Evolutionary conservation across 2,113 vertebrate genomes (phyloP).

Genomic region (Polypterus senegalus): DNA sequence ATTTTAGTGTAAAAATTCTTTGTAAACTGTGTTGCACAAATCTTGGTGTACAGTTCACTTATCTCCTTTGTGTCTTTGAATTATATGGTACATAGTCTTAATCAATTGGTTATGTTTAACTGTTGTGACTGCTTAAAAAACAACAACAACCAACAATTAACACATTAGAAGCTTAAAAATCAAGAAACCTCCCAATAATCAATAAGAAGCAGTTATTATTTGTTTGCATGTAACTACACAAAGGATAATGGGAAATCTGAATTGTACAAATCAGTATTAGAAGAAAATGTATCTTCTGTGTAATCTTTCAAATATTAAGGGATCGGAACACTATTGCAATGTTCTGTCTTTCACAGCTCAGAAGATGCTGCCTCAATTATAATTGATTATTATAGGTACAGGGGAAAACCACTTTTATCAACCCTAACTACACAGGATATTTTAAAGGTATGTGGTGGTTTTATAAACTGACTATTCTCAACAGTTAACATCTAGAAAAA

Average conservation of each 20-base stretch:
- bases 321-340: neutral
- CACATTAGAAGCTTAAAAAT: neutral
- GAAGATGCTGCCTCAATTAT: slow-evolving; percentile 61
- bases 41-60: no score
- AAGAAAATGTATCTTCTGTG: neutral
- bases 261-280: neutral
- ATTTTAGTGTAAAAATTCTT: no score
- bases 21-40: no score
- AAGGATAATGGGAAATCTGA: no score
- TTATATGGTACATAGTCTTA: no score
- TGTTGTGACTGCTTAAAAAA: no score
- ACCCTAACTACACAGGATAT: slow-evolving; percentile 30
- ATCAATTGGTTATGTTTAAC: no score
- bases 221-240: neutral
- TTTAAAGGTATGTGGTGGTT: slow-evolving; percentile 50
- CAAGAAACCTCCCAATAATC: neutral
- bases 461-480: no score
- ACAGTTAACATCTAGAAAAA: no score
- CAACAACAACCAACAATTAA: neutral
- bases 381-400: slow-evolving; percentile 49
- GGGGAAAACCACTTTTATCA: slow-evolving; percentile 31
- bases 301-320: no score
- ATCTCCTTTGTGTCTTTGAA: no score
- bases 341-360: slow-evolving; percentile 36
- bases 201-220: neutral